phyloP scores from a whole-genome alignment of 2,113 vertebrate species.

The Centropus bengalensis region DNA sequence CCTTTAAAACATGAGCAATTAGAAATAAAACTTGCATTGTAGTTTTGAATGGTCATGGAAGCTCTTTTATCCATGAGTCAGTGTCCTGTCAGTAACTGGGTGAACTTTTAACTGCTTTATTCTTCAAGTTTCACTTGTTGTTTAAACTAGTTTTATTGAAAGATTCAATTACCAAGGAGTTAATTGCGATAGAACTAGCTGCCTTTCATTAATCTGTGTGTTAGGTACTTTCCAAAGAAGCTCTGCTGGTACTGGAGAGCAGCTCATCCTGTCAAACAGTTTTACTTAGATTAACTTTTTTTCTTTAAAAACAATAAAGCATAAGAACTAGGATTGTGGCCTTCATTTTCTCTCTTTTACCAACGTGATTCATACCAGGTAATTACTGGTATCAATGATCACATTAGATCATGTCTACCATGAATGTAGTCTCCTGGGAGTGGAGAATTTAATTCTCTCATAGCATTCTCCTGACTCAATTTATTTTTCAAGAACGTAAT shows the following conservation, averaged over 20 bases:
- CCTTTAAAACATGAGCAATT: not conserved
- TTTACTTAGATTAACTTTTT: not conserved
- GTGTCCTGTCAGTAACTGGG: not conserved
- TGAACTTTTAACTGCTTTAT: not conserved
- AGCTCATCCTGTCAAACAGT: not conserved
- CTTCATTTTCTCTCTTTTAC: too few relatives aligned
- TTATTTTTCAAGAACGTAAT: not conserved
- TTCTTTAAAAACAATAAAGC: not conserved
- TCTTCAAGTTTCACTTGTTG: not conserved
- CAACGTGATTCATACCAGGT: too few relatives aligned
- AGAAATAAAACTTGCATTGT: not conserved
- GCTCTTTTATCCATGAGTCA: not conserved
- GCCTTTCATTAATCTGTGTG: not conserved
- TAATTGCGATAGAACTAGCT: not conserved
- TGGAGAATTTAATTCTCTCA: not conserved
- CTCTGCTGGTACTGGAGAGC: not conserved
- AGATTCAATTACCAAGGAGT: not conserved
- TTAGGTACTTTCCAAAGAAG: not conserved
- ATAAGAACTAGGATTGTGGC: not conserved
- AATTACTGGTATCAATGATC: too few relatives aligned
- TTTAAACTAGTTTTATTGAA: not conserved
- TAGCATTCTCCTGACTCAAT: not conserved
- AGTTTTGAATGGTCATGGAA: not conserved
- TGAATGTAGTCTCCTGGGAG: not conserved
- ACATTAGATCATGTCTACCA: not conserved